Evolutionary conservation across 1,140 invertebrate genomes (phyloP).

Genomic region (Paralvinella palmiformis): DNA sequence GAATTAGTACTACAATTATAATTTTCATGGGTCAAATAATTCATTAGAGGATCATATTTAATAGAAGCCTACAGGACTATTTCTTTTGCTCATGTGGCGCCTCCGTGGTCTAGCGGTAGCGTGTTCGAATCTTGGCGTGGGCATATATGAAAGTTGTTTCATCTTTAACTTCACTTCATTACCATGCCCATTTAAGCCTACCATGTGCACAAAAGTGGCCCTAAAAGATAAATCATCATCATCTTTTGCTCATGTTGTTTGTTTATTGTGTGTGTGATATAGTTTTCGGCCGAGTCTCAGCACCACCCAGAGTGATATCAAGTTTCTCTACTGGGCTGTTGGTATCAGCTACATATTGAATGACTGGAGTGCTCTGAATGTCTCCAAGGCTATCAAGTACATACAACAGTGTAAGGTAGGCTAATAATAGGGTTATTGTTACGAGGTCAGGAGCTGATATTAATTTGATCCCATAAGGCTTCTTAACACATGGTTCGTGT

Average conservation of each 20-base stretch:
- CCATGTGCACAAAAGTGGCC: too few relatives aligned
- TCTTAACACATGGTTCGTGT: neutral
- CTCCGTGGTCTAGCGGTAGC: too few relatives aligned
- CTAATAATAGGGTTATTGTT: neutral
- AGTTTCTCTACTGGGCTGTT: slow-evolving; percentile 93
- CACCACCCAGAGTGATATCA: slow-evolving; percentile 89
- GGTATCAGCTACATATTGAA: slow-evolving; percentile 86
- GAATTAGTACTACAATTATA: neutral
- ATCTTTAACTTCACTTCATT: too few relatives aligned
- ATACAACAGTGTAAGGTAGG: slow-evolving; percentile 70
- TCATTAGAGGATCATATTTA: slow-evolving; percentile 21
- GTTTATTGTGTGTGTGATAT: slow-evolving; percentile 50
- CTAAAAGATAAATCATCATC: too few relatives aligned
- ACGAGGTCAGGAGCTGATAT: neutral
- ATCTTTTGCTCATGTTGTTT: too few relatives aligned
- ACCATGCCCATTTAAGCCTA: too few relatives aligned
- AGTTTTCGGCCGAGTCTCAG: slow-evolving; percentile 73
- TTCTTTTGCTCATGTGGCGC: neutral
- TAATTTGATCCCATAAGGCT: neutral
- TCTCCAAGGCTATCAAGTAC: slow-evolving; percentile 67
- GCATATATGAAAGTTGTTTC: too few relatives aligned
- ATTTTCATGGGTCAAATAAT: neutral
- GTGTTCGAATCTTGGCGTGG: too few relatives aligned
- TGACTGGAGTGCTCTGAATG: slow-evolving; percentile 84
- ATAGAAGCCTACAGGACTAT: neutral